Percentiles rank a stretch among this genome's conserved stretches.
Evolutionary conservation across 1,140 invertebrate genomes (phyloP).

Genomic region (Diabrotica virgifera): DNA sequence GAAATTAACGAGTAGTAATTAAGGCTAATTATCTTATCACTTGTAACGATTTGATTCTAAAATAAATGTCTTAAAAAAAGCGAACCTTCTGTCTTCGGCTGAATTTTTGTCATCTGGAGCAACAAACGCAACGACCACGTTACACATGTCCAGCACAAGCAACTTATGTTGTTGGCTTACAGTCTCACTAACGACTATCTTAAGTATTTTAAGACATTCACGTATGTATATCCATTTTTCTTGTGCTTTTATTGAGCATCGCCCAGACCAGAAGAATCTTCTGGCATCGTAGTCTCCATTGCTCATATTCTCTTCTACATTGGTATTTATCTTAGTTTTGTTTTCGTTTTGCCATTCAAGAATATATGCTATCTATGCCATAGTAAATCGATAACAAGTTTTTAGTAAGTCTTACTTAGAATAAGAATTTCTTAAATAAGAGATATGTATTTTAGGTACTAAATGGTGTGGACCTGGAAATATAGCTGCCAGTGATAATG

Average conservation of each 20-base stretch:
- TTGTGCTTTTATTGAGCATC: background rate
- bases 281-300: too few relatives aligned
- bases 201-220: background rate
- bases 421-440: background rate
- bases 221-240: background rate
- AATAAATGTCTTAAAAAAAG: too few relatives aligned
- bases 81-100: too few relatives aligned
- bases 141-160: too few relatives aligned
- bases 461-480: constrained; percentile 76
- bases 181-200: too few relatives aligned
- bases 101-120: too few relatives aligned
- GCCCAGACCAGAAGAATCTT: background rate
- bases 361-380: background rate
- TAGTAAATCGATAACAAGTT: constrained; percentile 5
- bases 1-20: too few relatives aligned
- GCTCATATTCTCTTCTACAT: background rate
- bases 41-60: too few relatives aligned
- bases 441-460: constrained; percentile 48
- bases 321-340: background rate
- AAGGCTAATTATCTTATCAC: too few relatives aligned
- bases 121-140: too few relatives aligned
- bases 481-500: constrained; percentile 62
- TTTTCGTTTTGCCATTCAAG: background rate
- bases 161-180: too few relatives aligned
- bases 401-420: background rate